Base-by-base conservation (phyloP, 2,797 vertebrate species). In the Silurus aristotelis region DNA sequence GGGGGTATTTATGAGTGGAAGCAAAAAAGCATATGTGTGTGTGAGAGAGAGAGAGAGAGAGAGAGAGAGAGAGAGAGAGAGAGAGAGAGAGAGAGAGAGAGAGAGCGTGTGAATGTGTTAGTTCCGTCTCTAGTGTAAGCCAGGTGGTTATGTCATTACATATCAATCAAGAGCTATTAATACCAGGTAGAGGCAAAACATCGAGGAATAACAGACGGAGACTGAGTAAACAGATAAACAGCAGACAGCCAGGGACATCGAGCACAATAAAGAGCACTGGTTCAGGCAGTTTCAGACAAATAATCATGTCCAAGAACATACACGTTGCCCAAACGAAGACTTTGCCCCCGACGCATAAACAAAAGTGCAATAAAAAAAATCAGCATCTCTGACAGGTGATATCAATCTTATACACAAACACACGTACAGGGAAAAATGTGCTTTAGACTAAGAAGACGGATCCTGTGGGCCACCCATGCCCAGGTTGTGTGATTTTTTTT, bases 71-170 rank as follows among this genome's bases (percentile, higher is more conserved):
- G 38, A 38, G 38, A 38, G 31, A 38, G 46, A 43, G 17, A 48
- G 66, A 38, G 83, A 58, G 80, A 60, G 61, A 78, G 76, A 22
- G 31, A 52, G 48, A 52, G 55, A 46, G 52, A 61, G 55, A 46
- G 52, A 61, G 70, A 61, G 71, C 0, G 71, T 85, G 86, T 85
- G 84, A 82, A 68, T 55, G 61, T 86, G 86, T 80, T 86, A 70
- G 82, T 84, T 88, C 83, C 72, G 72, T 84, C 78, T 89, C 82
- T 86, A 61, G 80, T 63, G 66, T 73, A 78, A 63, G 87, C 63
- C 90, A 92, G 90, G 89, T 91, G 91, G 91, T 89, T 89, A 89
- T 88, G 86, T 91, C 89, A 92, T 91, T 89, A 90, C 84, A 91
- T 82, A 84, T 83, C 86, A 25, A 80, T 79, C 20, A 88, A 75